phyloP scores from a whole-genome alignment of 2,797 vertebrate genomes.

The Lateolabrax maculatus region DNA sequence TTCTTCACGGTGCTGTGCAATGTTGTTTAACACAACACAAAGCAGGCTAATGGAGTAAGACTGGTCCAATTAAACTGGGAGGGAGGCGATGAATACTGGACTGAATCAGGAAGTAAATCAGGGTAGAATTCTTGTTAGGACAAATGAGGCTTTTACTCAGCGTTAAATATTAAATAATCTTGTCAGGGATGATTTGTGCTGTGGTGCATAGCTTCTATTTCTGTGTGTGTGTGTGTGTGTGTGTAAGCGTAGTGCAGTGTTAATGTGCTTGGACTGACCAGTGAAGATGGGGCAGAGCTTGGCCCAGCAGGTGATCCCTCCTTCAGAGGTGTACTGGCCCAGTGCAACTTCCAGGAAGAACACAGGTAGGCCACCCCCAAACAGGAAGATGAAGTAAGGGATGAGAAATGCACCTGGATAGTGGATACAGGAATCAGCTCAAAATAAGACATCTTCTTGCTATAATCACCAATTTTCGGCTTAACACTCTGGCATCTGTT shows the following conservation, averaged over 20 bases:
- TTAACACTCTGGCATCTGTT: neutral
- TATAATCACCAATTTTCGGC: neutral
- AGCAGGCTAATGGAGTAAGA: conserved; percentile 46
- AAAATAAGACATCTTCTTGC: neutral
- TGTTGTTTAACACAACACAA: conserved; percentile 40
- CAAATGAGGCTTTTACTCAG: conserved; percentile 43
- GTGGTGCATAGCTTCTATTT: neutral
- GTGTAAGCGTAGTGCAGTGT: neutral
- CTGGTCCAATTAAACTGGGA: conserved; percentile 30
- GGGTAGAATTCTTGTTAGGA: conserved; percentile 13
- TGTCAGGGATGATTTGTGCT: conserved; percentile 14
- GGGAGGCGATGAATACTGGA: conserved; percentile 28
- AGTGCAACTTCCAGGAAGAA: conserved; percentile 99
- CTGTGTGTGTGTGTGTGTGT: neutral
- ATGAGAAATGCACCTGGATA: conserved; percentile 97
- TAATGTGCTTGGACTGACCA: conserved; percentile 85
- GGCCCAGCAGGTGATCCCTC: conserved; percentile 99
- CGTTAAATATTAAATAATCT: conserved; percentile 42
- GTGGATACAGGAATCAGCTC: conserved; percentile 15
- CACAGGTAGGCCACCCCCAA: conserved; percentile 97
- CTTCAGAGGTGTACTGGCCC: conserved; percentile 98
- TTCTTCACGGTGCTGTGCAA: conserved; percentile 24
- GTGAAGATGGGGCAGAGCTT: conserved; percentile 99
- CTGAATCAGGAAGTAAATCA: conserved; percentile 45
- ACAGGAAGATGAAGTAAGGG: conserved; percentile 99